phyloP scores from a whole-genome alignment of 2,888 invertebrate genomes.

The Macropis europaea region DNA sequence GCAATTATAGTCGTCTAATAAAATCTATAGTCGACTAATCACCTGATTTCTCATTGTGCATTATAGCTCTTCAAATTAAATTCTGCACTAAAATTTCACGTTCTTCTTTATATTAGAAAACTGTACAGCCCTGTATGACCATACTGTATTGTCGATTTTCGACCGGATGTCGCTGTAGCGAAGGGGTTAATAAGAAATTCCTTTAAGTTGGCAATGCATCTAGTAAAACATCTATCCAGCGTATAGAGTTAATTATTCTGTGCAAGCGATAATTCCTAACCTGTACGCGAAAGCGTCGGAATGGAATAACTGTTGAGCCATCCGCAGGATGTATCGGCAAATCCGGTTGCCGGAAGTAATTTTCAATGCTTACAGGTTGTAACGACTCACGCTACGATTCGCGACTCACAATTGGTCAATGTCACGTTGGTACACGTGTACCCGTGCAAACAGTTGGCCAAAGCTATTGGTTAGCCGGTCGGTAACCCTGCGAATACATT shows the following conservation, averaged over 20 bases:
- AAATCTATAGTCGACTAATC: no score
- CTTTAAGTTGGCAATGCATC: no score
- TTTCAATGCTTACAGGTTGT: conserved; percentile 57
- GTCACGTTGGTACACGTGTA: conserved; percentile 65
- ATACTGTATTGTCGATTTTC: no score
- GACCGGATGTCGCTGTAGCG: no score
- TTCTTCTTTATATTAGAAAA: no score
- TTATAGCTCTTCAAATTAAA: no score
- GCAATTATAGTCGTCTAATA: no score
- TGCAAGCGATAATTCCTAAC: background rate
- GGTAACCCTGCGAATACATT: conserved; percentile 37
- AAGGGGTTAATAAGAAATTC: no score
- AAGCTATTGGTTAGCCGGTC: conserved; percentile 26
- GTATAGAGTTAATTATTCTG: background rate
- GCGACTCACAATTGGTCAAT: conserved; percentile 67
- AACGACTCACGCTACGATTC: conserved; percentile 59
- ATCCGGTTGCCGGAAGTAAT: conserved; percentile 66
- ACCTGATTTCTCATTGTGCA: no score
- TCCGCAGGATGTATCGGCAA: conserved; percentile 58
- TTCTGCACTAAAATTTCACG: no score
- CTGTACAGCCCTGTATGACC: no score
- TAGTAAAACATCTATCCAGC: background rate
- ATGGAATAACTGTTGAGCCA: conserved; percentile 32
- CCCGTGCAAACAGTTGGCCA: conserved; percentile 17
- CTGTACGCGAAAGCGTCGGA: background rate